Percentiles rank a stretch among this genome's conserved stretches.
These are phyloP conservation scores for Ptilorrhoa leucosticta DNA, from an alignment of 2,113 vertebrate species.

Conservation along the genomic window DNA sequence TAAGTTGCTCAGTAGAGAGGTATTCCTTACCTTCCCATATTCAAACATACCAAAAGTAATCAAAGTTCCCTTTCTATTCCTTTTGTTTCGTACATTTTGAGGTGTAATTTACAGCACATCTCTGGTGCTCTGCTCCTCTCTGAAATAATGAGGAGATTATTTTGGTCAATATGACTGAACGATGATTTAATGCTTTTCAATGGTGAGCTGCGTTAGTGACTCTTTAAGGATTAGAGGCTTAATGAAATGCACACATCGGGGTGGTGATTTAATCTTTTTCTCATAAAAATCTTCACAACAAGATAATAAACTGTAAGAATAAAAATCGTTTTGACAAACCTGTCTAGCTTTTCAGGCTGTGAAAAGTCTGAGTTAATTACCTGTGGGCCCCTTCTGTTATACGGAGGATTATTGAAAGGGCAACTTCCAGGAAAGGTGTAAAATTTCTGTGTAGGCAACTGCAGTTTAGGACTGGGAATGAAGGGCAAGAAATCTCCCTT, in stretches of 20 bases:
- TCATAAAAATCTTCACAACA: slow-evolving; percentile 69
- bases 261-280: slow-evolving; percentile 69
- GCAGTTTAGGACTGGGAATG: not conserved
- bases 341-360: slow-evolving; percentile 31
- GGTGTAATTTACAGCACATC: not conserved
- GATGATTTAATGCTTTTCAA: slow-evolving; percentile 65
- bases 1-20: not conserved
- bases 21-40: not conserved
- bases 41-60: not conserved
- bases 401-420: slow-evolving; percentile 9
- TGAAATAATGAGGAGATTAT: slow-evolving; percentile 66
- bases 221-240: slow-evolving; percentile 72
- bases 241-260: slow-evolving; percentile 68
- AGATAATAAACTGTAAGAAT: slow-evolving; percentile 67
- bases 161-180: slow-evolving; percentile 51
- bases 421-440: not conserved
- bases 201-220: slow-evolving; percentile 60
- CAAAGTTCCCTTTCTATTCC: not conserved
- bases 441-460: not conserved
- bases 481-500: not conserved
- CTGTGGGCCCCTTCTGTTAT: slow-evolving; percentile 16
- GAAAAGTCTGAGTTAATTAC: slow-evolving; percentile 46
- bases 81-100: not conserved
- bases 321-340: slow-evolving; percentile 70
- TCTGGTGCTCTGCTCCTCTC: not conserved